These are phyloP conservation scores for Edolisoma coerulescens DNA, from an alignment of 2,113 vertebrate species.

Conservation along the genomic window DNA sequence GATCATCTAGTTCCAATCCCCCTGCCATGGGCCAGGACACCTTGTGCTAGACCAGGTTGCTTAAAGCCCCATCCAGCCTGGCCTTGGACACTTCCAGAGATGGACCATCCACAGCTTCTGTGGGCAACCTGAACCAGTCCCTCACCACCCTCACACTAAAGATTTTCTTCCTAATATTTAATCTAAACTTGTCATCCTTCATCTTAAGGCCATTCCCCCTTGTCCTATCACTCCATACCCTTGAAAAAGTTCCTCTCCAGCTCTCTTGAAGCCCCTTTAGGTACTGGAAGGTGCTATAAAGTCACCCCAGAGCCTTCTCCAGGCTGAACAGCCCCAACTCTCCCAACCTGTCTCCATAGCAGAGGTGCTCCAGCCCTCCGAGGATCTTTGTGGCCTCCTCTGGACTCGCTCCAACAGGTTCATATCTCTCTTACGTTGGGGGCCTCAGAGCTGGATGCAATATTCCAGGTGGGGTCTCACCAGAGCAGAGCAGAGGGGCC, in stretches of 20 bases:
- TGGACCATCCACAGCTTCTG: background rate
- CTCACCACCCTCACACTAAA: background rate
- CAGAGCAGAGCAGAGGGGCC: background rate
- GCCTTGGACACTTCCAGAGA: background rate
- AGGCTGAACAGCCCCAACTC: background rate
- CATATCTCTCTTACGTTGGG: fast-evolving
- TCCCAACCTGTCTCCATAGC: background rate
- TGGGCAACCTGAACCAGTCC: background rate
- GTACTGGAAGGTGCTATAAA: background rate
- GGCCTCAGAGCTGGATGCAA: background rate
- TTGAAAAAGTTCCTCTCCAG: background rate
- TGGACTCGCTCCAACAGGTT: background rate
- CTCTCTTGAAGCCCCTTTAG: background rate
- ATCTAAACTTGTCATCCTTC: background rate
- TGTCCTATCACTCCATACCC: background rate
- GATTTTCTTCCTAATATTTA: background rate
- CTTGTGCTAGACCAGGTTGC: background rate
- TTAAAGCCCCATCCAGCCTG: background rate
- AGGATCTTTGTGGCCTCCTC: background rate
- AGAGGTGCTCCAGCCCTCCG: background rate
- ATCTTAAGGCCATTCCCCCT: background rate
- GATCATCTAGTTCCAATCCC: background rate
- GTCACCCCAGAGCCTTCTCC: background rate
- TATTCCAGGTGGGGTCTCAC: background rate
- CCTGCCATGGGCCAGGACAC: background rate